Conservation (phyloP, 2,113 vertebrate genomes). For the Peromyscus leucopus region DNA sequence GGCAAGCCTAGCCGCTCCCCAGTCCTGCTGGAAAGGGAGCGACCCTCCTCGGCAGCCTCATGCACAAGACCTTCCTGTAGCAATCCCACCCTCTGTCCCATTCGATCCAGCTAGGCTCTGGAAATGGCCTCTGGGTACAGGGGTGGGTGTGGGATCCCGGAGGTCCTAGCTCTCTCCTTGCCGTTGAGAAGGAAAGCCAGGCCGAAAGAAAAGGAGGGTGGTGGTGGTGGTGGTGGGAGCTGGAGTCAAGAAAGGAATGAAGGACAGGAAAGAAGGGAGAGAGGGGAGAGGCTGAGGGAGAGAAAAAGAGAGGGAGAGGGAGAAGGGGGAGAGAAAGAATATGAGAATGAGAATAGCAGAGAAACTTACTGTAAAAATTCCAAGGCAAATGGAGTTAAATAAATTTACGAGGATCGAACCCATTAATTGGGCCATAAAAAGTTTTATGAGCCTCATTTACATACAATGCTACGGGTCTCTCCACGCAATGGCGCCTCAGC, state of each 20-base stretch:
- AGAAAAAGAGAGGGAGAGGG: background rate
- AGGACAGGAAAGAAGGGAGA: background rate
- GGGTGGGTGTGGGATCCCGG: constrained; percentile 55
- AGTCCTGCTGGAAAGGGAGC: background rate
- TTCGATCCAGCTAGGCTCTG: constrained; percentile 23
- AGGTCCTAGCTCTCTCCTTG: constrained; percentile 42
- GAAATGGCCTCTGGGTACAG: constrained; percentile 33
- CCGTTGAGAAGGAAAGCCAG: constrained; percentile 63
- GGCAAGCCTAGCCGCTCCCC: background rate
- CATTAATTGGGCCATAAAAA: constrained; percentile 95
- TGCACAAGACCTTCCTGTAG: background rate
- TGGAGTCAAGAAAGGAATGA: background rate
- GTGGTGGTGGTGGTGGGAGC: background rate
- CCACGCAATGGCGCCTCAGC: constrained; percentile 89
- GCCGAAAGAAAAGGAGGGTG: background rate
- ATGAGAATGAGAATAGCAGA: constrained; percentile 41
- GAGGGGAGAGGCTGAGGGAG: background rate
- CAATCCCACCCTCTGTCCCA: constrained; percentile 57
- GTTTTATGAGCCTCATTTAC: constrained; percentile 96
- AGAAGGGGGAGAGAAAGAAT: background rate
- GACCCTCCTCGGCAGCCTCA: background rate
- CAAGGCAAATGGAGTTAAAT: constrained; percentile 89
- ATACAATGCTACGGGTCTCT: constrained; percentile 92
- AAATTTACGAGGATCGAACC: constrained; percentile 91
- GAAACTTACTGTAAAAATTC: constrained; percentile 85